Percentiles rank a stretch among this genome's conserved stretches.
These are phyloP conservation scores for Sebastes itinus DNA, from an alignment of 2,797 vertebrate species.

Conservation along the genomic window DNA sequence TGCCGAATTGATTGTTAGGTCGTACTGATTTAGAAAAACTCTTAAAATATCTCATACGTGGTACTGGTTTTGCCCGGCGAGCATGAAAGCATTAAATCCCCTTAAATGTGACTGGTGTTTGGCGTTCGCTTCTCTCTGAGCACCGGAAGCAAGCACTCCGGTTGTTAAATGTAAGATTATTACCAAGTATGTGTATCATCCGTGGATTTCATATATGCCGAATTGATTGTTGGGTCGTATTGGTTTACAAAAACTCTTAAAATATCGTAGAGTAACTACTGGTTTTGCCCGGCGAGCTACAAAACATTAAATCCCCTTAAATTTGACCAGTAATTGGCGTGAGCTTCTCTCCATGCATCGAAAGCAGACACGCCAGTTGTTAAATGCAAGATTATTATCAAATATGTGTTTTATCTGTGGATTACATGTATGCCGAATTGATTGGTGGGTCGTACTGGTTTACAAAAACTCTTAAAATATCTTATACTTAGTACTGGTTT, in stretches of 20 bases:
- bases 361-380: too few species aligned
- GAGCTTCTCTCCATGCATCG: not conserved
- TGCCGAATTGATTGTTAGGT: not conserved
- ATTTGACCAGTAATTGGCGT: too few species aligned
- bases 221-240: not conserved
- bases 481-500: not conserved
- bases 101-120: not conserved
- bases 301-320: too few species aligned
- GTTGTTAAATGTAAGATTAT: not conserved
- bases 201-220: not conserved
- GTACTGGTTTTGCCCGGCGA: not conserved
- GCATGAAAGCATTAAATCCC: not conserved
- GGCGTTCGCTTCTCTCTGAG: not conserved
- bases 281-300: too few species aligned
- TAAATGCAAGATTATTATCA: not conserved
- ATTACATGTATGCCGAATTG: not conserved
- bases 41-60: too few species aligned
- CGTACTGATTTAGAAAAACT: not conserved
- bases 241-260: not conserved
- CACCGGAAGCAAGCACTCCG: too few species aligned
- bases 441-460: not conserved
- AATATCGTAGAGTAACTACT: not conserved
- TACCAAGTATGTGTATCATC: not conserved
- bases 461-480: not conserved
- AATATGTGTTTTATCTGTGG: not conserved